Percentiles rank a stretch among this genome's conserved stretches.
phyloP scores from a whole-genome alignment of 1,140 invertebrate genomes.

The Trigoniulus corallinus region DNA sequence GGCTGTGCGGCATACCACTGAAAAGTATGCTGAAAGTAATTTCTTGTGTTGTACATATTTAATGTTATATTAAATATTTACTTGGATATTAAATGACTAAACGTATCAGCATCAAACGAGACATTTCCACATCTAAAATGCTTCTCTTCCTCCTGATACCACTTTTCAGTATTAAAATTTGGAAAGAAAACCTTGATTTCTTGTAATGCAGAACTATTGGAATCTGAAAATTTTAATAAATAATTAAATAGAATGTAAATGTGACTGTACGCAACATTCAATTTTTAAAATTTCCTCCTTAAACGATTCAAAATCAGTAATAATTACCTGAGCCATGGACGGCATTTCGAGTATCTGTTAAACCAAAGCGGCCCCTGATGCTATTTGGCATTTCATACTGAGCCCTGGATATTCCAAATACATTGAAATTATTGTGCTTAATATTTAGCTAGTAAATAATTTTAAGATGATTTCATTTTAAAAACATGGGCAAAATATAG shows the following conservation, averaged over 20 bases:
- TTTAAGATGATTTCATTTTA: neutral
- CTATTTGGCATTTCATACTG: constrained; percentile 55
- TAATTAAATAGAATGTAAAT: constrained; percentile 7
- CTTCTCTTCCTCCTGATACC: constrained; percentile 20
- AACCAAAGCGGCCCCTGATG: constrained; percentile 61
- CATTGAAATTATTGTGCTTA: neutral
- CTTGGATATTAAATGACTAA: too few relatives aligned
- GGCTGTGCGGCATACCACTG: too few relatives aligned
- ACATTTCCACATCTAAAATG: constrained; percentile 8
- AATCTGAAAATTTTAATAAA: constrained; percentile 42
- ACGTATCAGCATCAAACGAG: neutral
- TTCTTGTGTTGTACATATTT: too few relatives aligned
- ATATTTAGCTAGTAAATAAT: neutral
- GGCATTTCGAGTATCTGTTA: constrained; percentile 83
- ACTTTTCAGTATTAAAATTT: constrained; percentile 25
- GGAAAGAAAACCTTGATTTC: constrained; percentile 55
- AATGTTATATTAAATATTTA: too few relatives aligned
- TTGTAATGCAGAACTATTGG: constrained; percentile 44
- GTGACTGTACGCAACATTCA: neutral
- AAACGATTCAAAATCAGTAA: constrained; percentile 5
- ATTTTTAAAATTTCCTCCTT: neutral
- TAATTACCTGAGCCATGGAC: constrained; percentile 67
- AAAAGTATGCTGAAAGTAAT: too few relatives aligned
- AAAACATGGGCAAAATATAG: neutral
- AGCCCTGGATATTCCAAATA: constrained; percentile 38